These are phyloP conservation scores for Sternotherus odoratus DNA, from an alignment of 2,797 vertebrate genomes.

Conservation along the genomic window DNA sequence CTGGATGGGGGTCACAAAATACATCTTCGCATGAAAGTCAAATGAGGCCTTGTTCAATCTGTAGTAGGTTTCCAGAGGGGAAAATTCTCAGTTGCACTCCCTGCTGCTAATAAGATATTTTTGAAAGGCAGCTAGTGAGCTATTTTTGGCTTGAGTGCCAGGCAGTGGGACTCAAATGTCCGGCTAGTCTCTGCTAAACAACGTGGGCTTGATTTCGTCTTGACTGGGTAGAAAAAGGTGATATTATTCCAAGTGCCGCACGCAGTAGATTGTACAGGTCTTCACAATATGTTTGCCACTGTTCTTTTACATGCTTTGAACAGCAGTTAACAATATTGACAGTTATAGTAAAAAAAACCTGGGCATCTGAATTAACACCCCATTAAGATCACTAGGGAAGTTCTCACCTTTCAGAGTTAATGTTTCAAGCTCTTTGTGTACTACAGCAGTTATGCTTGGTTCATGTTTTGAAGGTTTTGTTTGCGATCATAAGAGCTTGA, in stretches of 20 bases:
- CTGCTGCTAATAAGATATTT: neutral
- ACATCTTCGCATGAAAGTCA: no score
- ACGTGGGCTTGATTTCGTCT: neutral
- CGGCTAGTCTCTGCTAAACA: neutral
- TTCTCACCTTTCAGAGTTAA: no score
- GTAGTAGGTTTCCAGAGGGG: no score
- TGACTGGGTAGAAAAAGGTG: neutral
- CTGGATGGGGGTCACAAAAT: no score
- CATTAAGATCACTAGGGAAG: constrained; percentile 3
- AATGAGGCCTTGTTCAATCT: no score
- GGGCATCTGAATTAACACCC: constrained; percentile 34
- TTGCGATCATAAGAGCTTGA: neutral
- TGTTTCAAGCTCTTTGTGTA: neutral
- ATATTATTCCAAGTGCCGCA: neutral
- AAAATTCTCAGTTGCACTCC: no score
- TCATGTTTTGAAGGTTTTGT: constrained; percentile 18
- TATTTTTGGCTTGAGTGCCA: neutral
- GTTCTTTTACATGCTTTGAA: constrained; percentile 21
- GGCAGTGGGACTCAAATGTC: neutral
- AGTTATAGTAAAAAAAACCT: constrained; percentile 5
- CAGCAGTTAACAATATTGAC: constrained; percentile 45
- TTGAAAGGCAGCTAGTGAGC: neutral
- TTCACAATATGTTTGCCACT: constrained; percentile 3
- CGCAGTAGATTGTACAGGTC: neutral
- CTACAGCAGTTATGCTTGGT: neutral